A percentile compares a stretch with the other conserved stretches of the same genome.
These are phyloP conservation scores for Bryconaethiops microstoma DNA, from an alignment of 2,797 vertebrate species.

Conservation along the genomic window DNA sequence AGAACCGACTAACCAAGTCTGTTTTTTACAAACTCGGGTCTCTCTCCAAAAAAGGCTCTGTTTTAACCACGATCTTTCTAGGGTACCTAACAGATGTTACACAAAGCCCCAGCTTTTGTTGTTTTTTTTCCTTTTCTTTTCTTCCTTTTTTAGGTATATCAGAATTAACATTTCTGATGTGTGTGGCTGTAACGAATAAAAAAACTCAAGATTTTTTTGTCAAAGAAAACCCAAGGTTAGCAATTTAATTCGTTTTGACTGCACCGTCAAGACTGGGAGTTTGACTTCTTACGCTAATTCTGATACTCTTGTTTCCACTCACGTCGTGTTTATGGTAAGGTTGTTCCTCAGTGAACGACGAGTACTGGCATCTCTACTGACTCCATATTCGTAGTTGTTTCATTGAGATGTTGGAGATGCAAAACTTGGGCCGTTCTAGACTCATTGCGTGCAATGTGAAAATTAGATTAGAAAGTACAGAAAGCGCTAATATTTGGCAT, in stretches of 20 bases:
- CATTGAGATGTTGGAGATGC: constrained; percentile 44
- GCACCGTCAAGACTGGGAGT: constrained; percentile 3
- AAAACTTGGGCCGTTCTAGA: constrained; percentile 22
- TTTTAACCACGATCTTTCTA: constrained; percentile 53
- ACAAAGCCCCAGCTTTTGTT: constrained; percentile 12
- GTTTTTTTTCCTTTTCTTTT: neutral
- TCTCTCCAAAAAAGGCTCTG: constrained; percentile 36
- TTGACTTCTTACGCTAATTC: constrained; percentile 22
- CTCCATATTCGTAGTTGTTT: constrained; percentile 35
- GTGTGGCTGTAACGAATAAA: constrained; percentile 51
- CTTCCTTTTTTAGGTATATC: constrained; percentile 10
- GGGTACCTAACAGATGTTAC: constrained; percentile 19
- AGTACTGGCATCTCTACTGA: constrained; percentile 26
- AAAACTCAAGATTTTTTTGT: constrained; percentile 20
- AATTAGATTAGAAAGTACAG: neutral
- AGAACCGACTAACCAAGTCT: constrained; percentile 10
- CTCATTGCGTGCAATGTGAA: constrained; percentile 10
- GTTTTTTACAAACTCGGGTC: neutral
- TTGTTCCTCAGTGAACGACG: constrained; percentile 14
- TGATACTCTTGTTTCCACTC: constrained; percentile 9
- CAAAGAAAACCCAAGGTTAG: constrained; percentile 21
- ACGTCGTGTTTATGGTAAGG: constrained; percentile 33
- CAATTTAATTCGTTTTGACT: constrained; percentile 40
- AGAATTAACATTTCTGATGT: constrained; percentile 27
- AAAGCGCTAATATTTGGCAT: neutral